phyloP scores from a whole-genome alignment of 2,797 vertebrate species.

The Clarias pachynema region DNA sequence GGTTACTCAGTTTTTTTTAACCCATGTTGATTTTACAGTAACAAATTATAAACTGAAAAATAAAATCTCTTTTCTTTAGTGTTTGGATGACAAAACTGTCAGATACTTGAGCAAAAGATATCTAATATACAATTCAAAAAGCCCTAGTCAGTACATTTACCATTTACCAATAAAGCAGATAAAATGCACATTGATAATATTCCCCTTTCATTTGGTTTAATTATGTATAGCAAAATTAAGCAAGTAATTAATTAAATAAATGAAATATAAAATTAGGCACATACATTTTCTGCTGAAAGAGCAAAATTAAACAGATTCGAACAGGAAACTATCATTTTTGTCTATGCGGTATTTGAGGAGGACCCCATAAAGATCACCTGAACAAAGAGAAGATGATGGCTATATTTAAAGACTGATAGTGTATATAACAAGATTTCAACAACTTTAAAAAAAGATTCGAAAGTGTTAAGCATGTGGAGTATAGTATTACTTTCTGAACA shows the following conservation, averaged over 20 bases:
- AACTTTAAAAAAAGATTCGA: neutral
- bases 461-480: neutral
- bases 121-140: slow-evolving; percentile 31
- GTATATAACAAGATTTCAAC: neutral
- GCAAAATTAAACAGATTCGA: slow-evolving; percentile 40
- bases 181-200: neutral
- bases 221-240: slow-evolving; percentile 3
- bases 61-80: slow-evolving; percentile 8
- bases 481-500: slow-evolving; percentile 15
- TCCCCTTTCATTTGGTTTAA: neutral
- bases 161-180: slow-evolving; percentile 10
- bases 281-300: slow-evolving; percentile 47
- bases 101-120: slow-evolving; percentile 8
- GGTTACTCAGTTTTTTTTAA: neutral
- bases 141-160: neutral
- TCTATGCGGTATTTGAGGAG: slow-evolving; percentile 30
- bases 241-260: slow-evolving; percentile 62
- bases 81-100: slow-evolving; percentile 9
- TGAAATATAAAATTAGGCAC: slow-evolving; percentile 76
- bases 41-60: slow-evolving; percentile 6
- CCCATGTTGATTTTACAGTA: neutral
- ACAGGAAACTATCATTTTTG: slow-evolving; percentile 5
- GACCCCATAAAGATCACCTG: neutral
- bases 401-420: neutral
- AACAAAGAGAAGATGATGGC: neutral